Evolutionary conservation across 2,888 invertebrate genomes (phyloP), one percentile per base, ranked within the genome.

Genomic region (Drosophila fulvimacula): DNA sequence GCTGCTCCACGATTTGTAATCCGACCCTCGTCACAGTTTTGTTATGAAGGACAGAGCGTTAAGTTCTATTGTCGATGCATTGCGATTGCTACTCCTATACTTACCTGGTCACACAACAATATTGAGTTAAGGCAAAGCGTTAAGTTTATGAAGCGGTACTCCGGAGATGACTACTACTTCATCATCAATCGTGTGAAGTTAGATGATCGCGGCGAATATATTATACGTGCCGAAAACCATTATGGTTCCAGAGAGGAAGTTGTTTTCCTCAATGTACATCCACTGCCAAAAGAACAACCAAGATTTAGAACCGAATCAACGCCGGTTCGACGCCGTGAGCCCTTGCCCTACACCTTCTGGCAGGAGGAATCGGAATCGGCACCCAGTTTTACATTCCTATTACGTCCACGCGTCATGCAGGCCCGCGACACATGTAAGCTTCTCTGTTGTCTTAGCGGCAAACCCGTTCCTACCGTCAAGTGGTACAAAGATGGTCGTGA

Each of bases 81-180:
- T 90, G 98, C 98, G 0, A 95, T 96, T 81, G 98, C 99, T 30
- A 95, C 98, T 24, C 98, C 99, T 39, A 98, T 98, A 0, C 95
- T 99, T 73, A 97, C 98, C 24, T 99, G 99, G 99, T 96, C 96
- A 79, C 96, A 97, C 90, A 98, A 98, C 93, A 97, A 97, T 93
- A 95, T 95, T 90, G 99, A 99, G 91, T 93, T 99, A 60, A 94
- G 97, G 61, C 99, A 99, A 93, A 98, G 98, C 82, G 98, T 99
- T 78, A 99, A 99, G 93, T 98, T 97, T 93, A 99, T 99, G 99
- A 99, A 99, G 93, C 95, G 98, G 90, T 99, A 99, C 92, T 95
- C 96, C 46, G 98, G 97, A 60, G 98, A 99, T 87, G 98, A 99
- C 91, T 99, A 98, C 93, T 98, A 98, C 93, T 98, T 99, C 93